These are phyloP conservation scores for Toxotes jaculatrix DNA, from an alignment of 2,113 vertebrate genomes.

Conservation along the genomic window DNA sequence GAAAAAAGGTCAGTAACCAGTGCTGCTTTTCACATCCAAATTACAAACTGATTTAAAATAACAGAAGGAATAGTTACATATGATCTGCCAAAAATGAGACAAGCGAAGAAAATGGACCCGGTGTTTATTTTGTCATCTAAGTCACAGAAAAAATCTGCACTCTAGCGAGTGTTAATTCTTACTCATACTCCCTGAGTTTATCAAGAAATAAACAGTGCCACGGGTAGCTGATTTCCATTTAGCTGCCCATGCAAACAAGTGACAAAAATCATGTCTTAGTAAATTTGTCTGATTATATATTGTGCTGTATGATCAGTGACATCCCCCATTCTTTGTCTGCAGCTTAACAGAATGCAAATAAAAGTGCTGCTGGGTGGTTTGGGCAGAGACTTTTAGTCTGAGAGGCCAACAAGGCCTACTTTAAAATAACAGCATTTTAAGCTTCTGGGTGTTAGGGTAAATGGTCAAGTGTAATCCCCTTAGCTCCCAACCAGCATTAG, in stretches of 20 bases:
- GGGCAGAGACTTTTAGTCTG: slow-evolving; percentile 36
- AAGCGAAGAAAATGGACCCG: neutral
- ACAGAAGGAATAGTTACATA: neutral
- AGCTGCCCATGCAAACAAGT: slow-evolving; percentile 4
- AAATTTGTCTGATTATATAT: slow-evolving; percentile 18
- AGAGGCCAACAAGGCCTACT: slow-evolving; percentile 46
- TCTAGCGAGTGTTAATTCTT: neutral
- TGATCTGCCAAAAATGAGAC: neutral
- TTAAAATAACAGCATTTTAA: slow-evolving; percentile 73
- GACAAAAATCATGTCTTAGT: neutral
- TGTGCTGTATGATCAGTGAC: slow-evolving; percentile 9
- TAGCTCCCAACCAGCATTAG: slow-evolving; percentile 75
- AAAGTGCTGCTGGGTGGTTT: slow-evolving; percentile 54
- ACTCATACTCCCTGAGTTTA: slow-evolving; percentile 11
- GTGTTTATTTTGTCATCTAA: neutral
- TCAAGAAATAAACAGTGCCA: slow-evolving; percentile 18
- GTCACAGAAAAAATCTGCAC: neutral
- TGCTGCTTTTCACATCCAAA: neutral
- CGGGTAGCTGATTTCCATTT: neutral
- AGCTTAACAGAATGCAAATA: slow-evolving; percentile 15
- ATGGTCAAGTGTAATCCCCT: slow-evolving; percentile 80
- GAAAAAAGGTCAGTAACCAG: neutral
- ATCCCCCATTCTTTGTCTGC: slow-evolving; percentile 4
- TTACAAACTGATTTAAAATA: neutral
- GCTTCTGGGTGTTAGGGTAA: slow-evolving; percentile 76